These are phyloP conservation scores for Cossypha polioptera DNA, from an alignment of 2,797 vertebrate genomes.

Conservation along the genomic window DNA sequence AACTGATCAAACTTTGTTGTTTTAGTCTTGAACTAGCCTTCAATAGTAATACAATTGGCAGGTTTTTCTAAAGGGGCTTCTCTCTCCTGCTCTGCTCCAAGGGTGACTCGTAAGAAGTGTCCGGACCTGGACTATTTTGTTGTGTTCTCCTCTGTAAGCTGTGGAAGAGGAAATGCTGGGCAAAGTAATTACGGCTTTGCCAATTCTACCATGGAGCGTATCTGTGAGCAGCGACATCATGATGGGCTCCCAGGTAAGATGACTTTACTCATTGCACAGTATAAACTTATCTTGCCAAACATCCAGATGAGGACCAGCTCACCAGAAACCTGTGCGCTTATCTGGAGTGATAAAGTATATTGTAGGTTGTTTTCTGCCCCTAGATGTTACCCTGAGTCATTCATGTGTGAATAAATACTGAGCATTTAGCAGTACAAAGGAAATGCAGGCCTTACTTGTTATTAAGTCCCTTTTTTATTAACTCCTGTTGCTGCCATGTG, in stretches of 20 bases:
- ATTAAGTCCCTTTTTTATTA: neutral
- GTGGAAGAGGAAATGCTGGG: conserved; percentile 92
- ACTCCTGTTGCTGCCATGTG: neutral
- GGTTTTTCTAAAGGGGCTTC: neutral
- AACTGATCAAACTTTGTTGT: neutral
- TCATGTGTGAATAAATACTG: neutral
- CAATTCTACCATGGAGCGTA: conserved; percentile 96
- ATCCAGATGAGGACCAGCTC: neutral
- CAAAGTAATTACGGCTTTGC: conserved; percentile 97
- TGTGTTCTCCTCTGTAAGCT: conserved; percentile 95
- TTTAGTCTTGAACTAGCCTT: neutral
- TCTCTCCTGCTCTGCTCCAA: conserved; percentile 54
- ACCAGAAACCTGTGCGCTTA: neutral
- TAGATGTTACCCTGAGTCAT: neutral
- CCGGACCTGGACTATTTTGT: conserved; percentile 91
- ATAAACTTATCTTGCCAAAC: neutral
- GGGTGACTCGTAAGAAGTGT: conserved; percentile 87
- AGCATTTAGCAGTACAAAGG: neutral
- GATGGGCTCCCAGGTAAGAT: conserved; percentile 83
- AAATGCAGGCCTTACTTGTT: neutral
- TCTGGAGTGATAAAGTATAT: neutral
- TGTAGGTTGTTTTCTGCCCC: neutral
- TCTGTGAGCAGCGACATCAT: conserved; percentile 87
- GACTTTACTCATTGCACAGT: neutral
- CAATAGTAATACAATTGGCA: neutral